Conservation (phyloP, 2,888 invertebrate species). For the Apantesis nais region DNA sequence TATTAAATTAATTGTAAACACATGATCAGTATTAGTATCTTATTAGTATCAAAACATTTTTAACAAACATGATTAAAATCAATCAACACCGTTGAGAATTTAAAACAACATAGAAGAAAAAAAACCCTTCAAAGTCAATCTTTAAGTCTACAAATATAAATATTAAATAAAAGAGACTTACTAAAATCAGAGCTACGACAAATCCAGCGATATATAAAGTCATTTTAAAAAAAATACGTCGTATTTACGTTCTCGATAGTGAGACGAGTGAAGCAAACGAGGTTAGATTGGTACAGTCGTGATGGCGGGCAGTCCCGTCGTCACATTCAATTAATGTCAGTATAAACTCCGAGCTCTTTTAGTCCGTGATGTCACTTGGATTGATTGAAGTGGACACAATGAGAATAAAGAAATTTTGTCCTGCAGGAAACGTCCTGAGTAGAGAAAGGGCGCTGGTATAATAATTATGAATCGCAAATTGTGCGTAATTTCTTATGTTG, state of each 20-base stretch:
- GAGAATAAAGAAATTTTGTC: slow-evolving; percentile 56
- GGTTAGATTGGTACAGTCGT: slow-evolving; percentile 66
- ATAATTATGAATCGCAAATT: slow-evolving; percentile 13
- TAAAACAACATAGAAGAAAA: background rate
- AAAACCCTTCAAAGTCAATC: background rate
- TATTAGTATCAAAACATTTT: background rate
- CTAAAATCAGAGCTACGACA: slow-evolving; percentile 72
- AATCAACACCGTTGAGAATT: background rate
- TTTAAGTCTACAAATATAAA: background rate
- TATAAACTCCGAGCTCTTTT: slow-evolving; percentile 65
- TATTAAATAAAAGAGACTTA: slow-evolving; percentile 55
- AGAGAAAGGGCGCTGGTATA: slow-evolving; percentile 39
- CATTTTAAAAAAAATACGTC: slow-evolving; percentile 59
- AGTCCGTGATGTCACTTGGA: slow-evolving; percentile 75
- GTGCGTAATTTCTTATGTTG: slow-evolving; percentile 12
- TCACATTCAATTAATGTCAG: slow-evolving; percentile 76
- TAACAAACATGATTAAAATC: background rate
- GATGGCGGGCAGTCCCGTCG: slow-evolving; percentile 58
- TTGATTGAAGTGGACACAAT: slow-evolving; percentile 64
- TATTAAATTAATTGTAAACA: slow-evolving; percentile 3
- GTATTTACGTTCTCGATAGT: slow-evolving; percentile 41
- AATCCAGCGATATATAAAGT: slow-evolving; percentile 69
- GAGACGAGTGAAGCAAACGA: slow-evolving; percentile 70
- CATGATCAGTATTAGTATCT: background rate
- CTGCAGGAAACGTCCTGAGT: slow-evolving; percentile 24